A percentile compares a stretch with the other conserved stretches of the same genome.
phyloP scores from a whole-genome alignment of 2,113 vertebrate genomes.

The Cinclus mexicanus region DNA sequence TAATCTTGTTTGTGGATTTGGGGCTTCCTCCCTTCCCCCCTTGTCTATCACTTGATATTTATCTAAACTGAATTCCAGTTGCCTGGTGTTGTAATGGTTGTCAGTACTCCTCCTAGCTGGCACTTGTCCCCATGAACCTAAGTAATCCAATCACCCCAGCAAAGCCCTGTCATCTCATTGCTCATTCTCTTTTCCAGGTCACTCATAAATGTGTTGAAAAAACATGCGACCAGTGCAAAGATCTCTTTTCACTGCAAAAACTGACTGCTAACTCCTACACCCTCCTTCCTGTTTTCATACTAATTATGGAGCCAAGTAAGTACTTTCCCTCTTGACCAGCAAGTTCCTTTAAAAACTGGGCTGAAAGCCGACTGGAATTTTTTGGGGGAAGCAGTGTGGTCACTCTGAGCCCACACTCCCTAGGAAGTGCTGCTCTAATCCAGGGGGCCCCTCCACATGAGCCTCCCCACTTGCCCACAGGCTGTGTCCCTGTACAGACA shows the following conservation, averaged over 20 bases:
- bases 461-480: background rate
- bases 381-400: background rate
- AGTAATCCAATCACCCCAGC: conserved; percentile 17
- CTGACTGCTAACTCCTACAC: conserved; percentile 7
- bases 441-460: background rate
- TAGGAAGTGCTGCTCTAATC: background rate
- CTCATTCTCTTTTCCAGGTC: conserved; percentile 34
- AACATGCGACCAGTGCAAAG: background rate
- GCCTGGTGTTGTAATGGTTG: background rate
- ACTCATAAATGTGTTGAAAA: background rate
- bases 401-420: background rate
- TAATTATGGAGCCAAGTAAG: background rate
- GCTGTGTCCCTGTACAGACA: background rate
- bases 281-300: conserved; percentile 40
- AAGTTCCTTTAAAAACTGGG: background rate
- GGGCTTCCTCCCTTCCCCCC: background rate
- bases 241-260: background rate
- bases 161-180: background rate
- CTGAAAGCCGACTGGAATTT: background rate
- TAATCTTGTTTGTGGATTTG: background rate
- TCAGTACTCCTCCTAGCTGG: conserved; percentile 15
- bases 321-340: background rate
- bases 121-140: background rate
- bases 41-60: background rate
- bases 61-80: conserved; percentile 44